Conservation (phyloP, 2,113 vertebrate species). For the Leptocoma aspasia region DNA sequence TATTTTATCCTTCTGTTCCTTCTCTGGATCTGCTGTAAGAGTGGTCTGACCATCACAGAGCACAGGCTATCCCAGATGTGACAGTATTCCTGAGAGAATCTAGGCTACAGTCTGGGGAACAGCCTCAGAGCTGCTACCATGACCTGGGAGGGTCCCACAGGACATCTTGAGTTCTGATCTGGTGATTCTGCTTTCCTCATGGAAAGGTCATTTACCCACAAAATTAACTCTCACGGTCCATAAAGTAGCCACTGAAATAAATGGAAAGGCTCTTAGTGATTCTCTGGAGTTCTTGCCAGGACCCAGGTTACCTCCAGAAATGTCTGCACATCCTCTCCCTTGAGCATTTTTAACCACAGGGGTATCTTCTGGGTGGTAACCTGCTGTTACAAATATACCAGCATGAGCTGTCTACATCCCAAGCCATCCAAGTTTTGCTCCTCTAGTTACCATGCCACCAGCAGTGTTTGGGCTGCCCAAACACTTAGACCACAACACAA, state of each 20-base stretch:
- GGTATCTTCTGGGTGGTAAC: neutral
- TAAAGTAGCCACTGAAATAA: neutral
- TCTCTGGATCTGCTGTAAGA: neutral
- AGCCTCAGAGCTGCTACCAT: neutral
- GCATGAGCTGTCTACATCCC: rapidly evolving
- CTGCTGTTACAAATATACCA: neutral
- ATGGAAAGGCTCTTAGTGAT: neutral
- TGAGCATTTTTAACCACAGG: neutral
- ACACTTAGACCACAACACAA: neutral
- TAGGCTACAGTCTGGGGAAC: neutral
- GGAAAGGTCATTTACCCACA: neutral
- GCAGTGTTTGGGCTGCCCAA: neutral
- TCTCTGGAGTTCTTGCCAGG: neutral
- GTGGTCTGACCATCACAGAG: neutral
- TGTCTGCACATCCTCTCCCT: neutral
- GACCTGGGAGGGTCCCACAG: neutral
- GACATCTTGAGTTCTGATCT: neutral
- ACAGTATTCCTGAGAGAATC: neutral
- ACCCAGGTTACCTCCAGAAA: neutral
- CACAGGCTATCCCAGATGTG: neutral
- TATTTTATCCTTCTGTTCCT: neutral
- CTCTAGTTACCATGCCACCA: neutral
- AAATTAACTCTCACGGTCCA: neutral
- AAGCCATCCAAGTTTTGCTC: neutral
- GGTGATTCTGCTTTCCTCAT: neutral